Evolutionary conservation across 2,888 invertebrate genomes (phyloP).

Genomic region (Miltochrista miniata): DNA sequence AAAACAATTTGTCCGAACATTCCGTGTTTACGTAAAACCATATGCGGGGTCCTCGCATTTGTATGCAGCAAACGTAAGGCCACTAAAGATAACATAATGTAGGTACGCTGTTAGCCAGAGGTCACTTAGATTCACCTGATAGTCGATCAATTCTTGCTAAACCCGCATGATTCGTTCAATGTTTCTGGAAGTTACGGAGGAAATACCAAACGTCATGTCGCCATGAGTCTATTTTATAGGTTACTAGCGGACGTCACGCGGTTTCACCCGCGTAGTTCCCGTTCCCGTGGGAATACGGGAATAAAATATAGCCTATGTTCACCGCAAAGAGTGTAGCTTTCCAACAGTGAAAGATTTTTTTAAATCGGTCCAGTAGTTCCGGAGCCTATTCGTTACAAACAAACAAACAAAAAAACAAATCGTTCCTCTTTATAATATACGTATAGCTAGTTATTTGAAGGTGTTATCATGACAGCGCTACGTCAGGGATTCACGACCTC

Average conservation of each 20-base stretch:
- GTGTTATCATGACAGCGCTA: no score
- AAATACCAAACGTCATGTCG: background rate
- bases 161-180: conserved; percentile 30
- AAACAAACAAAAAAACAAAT: no score
- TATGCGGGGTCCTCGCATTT: conserved; percentile 35
- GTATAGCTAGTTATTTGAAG: background rate
- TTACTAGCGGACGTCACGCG: no score
- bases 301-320: no score
- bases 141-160: conserved; percentile 28
- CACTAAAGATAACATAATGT: conserved; percentile 26
- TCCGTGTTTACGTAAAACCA: conserved; percentile 2
- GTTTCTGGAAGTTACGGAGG: conserved; percentile 3
- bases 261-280: no score
- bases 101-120: conserved; percentile 33
- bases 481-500: no score
- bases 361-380: no score
- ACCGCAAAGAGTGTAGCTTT: no score
- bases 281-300: no score
- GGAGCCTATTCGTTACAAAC: no score
- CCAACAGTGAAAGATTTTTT: no score
- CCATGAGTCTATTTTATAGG: background rate
- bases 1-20: conserved; percentile 1
- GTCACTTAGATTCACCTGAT: conserved; percentile 37
- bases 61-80: conserved; percentile 41
- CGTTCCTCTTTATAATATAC: no score